Base-by-base conservation (phyloP, 2,888 invertebrate genomes). In the Lysandra coridon region DNA sequence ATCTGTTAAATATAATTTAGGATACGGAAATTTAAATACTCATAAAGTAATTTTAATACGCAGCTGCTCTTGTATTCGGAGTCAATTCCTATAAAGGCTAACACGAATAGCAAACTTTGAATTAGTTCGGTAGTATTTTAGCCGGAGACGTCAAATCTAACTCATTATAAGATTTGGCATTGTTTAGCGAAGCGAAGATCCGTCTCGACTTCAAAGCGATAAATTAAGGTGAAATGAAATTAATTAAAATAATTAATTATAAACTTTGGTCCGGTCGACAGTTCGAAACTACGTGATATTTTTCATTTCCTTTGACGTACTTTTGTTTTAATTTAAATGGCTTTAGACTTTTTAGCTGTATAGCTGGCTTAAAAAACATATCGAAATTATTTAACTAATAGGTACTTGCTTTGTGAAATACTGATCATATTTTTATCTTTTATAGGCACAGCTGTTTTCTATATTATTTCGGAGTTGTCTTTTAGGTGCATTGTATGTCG, bases 221-320 rank as follows among this genome's bases (percentile, higher is more conserved):
- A 69, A 69, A 69, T 69, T 33, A 37, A 69, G 69, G 69, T 69
- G 69, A 69, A 69, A 69, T 17, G 69, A 69, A 69, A 69, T 69
- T 69, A 69, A 69, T 69, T 69, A 69, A 37, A 69, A 69, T 69
- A 69, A 69, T 69, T 17, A 69, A 69, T 69, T 69, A 69, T 12
- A 64, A 64, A 33, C 69, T 69, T 69, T 5, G 23, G 64, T 30
- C 30, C 69, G 33, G 33, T 0, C 30, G 33, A 5, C 69, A 69
- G 14, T 69, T 69, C 14, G 17, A 37, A 69, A 62, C 23, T 64
- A 64, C 69, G 33, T 37, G 69, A 37, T 69, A 69, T 69, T 69
- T 17, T 69, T 69, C 33, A 69, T 69, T 37, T 69, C 69, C 14
- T 69, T 33, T 30, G 64, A 23, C 64, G 14, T 23, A 30, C 10